phyloP scores from a whole-genome alignment of 2,888 invertebrate species.

The Diarsia brunnea region DNA sequence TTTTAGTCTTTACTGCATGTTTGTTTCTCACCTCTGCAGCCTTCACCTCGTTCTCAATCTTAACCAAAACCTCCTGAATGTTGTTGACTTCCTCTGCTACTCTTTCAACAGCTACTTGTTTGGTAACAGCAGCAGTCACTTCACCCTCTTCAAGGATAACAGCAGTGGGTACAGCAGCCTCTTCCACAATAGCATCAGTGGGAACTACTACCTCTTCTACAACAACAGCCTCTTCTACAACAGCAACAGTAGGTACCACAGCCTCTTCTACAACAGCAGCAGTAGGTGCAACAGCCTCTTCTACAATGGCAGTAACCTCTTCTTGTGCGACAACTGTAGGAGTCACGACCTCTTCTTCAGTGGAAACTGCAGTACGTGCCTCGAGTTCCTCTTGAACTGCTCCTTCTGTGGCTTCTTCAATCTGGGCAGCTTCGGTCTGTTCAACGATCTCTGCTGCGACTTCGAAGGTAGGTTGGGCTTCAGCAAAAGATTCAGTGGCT shows the following conservation, averaged over 20 bases:
- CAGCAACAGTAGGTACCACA: constrained; percentile 41
- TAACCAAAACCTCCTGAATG: constrained; percentile 79
- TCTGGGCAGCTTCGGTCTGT: constrained; percentile 34
- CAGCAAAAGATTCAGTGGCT: constrained; percentile 52
- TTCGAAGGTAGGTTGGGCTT: constrained; percentile 42
- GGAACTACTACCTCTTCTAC: constrained; percentile 42
- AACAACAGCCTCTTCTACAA: no score
- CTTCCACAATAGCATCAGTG: constrained; percentile 30
- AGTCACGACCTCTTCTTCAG: constrained; percentile 26
- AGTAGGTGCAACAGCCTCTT: constrained; percentile 43
- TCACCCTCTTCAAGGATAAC: constrained; percentile 24
- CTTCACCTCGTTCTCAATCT: constrained; percentile 80
- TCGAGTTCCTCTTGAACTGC: constrained; percentile 38
- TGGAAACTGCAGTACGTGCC: constrained; percentile 21
- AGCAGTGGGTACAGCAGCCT: constrained; percentile 16
- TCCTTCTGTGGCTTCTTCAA: constrained; percentile 42
- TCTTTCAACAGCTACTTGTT: constrained; percentile 50
- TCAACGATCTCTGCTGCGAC: constrained; percentile 48
- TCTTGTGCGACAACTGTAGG: constrained; percentile 36
- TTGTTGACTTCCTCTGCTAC: constrained; percentile 72
- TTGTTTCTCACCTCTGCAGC: constrained; percentile 76
- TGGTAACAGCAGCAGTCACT: constrained; percentile 37
- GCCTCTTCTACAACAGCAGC: constrained; percentile 21
- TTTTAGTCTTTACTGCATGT: neutral
- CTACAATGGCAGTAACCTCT: constrained; percentile 22